Evolutionary conservation across 2,113 vertebrate species (phyloP), one percentile per base, ranked within the genome.

Genomic region (Miniopterus natalensis): DNA sequence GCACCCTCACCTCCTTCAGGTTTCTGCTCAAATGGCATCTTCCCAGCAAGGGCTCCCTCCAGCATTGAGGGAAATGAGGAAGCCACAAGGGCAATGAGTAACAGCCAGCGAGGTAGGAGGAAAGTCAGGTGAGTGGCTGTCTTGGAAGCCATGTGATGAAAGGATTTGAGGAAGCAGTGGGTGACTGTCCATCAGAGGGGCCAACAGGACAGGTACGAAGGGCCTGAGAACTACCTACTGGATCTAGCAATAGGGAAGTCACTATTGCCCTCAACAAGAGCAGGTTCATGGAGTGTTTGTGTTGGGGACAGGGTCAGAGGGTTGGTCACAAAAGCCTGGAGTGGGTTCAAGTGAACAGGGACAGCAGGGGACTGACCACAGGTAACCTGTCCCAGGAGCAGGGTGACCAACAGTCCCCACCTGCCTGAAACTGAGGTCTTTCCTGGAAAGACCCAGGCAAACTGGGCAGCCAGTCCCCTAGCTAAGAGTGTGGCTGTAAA

Each of bases 251-350:
- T 0, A 0, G 1, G n/a, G 83, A 0, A 8, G 40, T 23, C 65
- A 31, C 20, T 31, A 40, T 3, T 29, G 59, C 20, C 8, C 18
- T 49, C 29, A 6, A n/a, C 80, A 40, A 27, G 63, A 21, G 2
- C 2, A 6, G 31, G 1, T 36, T 2, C 1, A 18, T 1, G 36
- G 17, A 40, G 36, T 3, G 40, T 5, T 8, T 4, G 4, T 2
- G 61, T 5, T 6, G n/a, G 53, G 20, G 27, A 2, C 17, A 1
- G 5, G 31, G 57, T 11, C 31, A 42, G 71, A 42, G 17, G 8
- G 47, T 3, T 57, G 63, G 51, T 11, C 23, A 70, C 13, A 42
- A 31, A 23, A 3, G 29, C 21, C 61, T 23, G 18, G 20, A 25
- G 29, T 4, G 8, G 36, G 25, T 55, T 27, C 63, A 10, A 21